Percentiles rank a stretch among this genome's conserved stretches.
Evolutionary conservation across 2,113 vertebrate genomes (phyloP).

Genomic region (Syngnathus typhle): DNA sequence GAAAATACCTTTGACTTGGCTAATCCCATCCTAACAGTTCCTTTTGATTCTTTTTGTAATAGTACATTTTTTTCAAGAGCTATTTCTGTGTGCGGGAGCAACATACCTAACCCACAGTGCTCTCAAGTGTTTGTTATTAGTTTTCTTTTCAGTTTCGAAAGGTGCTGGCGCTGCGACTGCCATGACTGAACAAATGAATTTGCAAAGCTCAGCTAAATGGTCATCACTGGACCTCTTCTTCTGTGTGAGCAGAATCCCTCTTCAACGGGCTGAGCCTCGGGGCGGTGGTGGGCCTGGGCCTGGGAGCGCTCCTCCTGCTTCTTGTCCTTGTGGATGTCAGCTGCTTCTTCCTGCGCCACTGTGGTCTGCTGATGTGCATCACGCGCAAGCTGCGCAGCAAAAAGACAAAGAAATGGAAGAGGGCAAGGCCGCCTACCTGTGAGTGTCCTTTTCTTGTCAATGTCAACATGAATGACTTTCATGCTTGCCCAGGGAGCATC

Average conservation of each 20-base stretch:
- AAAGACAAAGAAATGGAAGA: slow-evolving; percentile 94
- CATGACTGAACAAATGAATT: background rate
- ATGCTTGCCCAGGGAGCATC: no score
- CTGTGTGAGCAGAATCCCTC: slow-evolving; percentile 85
- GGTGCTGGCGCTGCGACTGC: background rate
- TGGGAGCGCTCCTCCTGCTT: slow-evolving; percentile 86
- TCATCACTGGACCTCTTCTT: slow-evolving; percentile 14
- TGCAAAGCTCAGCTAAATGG: no score
- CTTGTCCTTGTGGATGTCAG: slow-evolving; percentile 90
- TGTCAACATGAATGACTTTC: no score
- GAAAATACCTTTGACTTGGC: no score
- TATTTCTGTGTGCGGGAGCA: no score
- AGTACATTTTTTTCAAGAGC: no score
- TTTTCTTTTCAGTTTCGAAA: background rate
- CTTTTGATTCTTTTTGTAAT: no score
- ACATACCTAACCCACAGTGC: no score
- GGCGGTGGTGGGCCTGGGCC: slow-evolving; percentile 86
- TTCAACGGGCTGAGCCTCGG: slow-evolving; percentile 93
- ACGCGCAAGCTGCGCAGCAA: slow-evolving; percentile 91
- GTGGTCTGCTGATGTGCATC: slow-evolving; percentile 94
- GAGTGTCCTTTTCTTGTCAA: no score
- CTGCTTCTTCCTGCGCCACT: slow-evolving; percentile 96
- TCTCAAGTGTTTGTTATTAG: background rate
- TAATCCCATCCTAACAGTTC: no score
- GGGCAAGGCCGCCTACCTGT: slow-evolving; percentile 96